phyloP scores from a whole-genome alignment of 2,888 invertebrate species.

The Rhogogaster chlorosoma region DNA sequence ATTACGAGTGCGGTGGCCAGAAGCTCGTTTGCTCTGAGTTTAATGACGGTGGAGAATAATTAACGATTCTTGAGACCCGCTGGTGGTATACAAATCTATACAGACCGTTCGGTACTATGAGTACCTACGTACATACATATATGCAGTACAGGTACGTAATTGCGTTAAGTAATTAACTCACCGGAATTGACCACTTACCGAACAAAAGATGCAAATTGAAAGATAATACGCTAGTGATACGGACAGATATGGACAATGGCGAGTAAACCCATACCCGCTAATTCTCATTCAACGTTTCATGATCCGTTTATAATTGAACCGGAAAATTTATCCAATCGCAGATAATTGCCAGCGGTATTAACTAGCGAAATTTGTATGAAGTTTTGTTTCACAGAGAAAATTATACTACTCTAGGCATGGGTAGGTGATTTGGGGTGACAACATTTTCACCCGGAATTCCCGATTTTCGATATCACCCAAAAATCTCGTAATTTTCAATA shows the following conservation, averaged over 20 bases:
- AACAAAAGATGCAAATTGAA: constrained; percentile 68
- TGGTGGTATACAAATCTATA: neutral
- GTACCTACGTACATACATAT: neutral
- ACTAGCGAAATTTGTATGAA: neutral
- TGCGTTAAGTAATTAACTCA: constrained; percentile 64
- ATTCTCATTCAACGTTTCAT: neutral
- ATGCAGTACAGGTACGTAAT: constrained; percentile 54
- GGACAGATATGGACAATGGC: constrained; percentile 46
- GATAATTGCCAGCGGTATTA: neutral
- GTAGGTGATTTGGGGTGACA: too few species aligned
- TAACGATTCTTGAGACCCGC: constrained; percentile 7
- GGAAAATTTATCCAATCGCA: neutral
- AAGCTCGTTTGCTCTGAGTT: constrained; percentile 36
- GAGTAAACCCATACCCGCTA: neutral
- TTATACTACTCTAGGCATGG: too few species aligned
- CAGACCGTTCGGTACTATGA: neutral
- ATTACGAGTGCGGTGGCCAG: constrained; percentile 10
- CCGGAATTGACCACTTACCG: constrained; percentile 61
- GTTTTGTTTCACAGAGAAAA: too few species aligned
- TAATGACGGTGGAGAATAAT: constrained; percentile 34
- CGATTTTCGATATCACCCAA: too few species aligned
- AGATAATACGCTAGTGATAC: constrained; percentile 62
- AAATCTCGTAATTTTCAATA: too few species aligned
- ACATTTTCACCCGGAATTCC: too few species aligned
- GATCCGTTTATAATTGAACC: neutral